Evolutionary conservation across 2,888 invertebrate species (phyloP), one percentile per base, ranked within the genome.

Genomic region (Melanotus villosus): DNA sequence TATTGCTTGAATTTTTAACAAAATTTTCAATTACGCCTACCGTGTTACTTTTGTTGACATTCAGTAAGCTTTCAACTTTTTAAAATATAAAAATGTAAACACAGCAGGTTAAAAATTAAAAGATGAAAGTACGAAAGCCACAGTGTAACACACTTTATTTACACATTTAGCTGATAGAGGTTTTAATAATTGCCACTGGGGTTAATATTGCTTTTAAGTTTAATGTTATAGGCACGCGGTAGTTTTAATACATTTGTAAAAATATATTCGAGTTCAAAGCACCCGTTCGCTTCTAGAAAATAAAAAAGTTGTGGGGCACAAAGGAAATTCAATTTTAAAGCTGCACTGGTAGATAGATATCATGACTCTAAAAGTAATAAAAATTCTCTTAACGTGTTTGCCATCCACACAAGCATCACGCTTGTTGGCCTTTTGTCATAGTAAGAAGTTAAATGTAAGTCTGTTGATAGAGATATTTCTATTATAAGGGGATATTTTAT

Each of bases 351-450:
- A 50, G 14, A 12, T 10, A 32, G n/a, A n/a, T n/a, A n/a, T 32
- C 34, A 34, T 9, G 54, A 34, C 18, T 26, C 52, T 18, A 30
- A 54, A 34, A 54, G 54, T 54, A 54, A 54, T 54, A 54, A 54
- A 54, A 54, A 54, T 32, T 32, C 34, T 30, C 34, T 34, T 54
- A 19, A 54, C 32, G 32, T 54, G 54, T 34, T 54, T 54, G 54
- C 4, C 14, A 54, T 16, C 26, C 30, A 32, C 34, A 54, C 32
- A 54, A 52, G 32, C 12, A 54, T 18, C 18, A 54, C 18, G 54
- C 18, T 54, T 54, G 32, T 34, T 34, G 30, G 18, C 18, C 54
- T 34, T 32, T 34, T 54, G 47, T 50, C 23, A 23, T 2, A 50
- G 23, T 26, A 26, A n/a, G 26, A 26, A 50, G 18, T 18, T 19